Evolutionary conservation across 2,797 vertebrate species (phyloP).

Genomic region (Gambelia wislizenii): DNA sequence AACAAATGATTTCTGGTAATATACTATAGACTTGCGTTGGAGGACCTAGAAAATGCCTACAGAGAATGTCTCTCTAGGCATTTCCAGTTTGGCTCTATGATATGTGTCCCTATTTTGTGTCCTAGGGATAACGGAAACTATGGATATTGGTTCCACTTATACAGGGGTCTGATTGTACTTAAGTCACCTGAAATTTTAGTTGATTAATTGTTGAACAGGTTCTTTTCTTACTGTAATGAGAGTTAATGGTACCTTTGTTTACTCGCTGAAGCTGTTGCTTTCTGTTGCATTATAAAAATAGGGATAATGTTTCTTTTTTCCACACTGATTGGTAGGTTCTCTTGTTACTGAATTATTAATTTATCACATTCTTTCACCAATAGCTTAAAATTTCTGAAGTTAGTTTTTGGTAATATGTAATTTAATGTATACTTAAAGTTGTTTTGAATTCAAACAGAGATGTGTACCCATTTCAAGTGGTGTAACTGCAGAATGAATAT

Average conservation of each 20-base stretch:
- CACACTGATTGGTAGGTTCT: background rate
- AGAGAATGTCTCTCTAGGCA: too few species aligned
- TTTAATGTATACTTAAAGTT: background rate
- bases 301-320: background rate
- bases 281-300: background rate
- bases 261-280: background rate
- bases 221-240: background rate
- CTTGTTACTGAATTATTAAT: constrained; percentile 5
- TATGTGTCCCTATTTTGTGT: too few species aligned
- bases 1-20: too few species aligned
- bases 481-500: background rate
- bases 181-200: background rate
- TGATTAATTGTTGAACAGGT: background rate
- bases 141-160: too few species aligned
- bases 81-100: too few species aligned
- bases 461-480: background rate
- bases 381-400: background rate
- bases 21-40: too few species aligned
- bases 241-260: background rate
- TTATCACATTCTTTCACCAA: background rate
- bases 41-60: too few species aligned
- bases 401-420: background rate
- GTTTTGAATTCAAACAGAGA: background rate
- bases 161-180: too few species aligned
- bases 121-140: too few species aligned